Conservation (phyloP, 2,113 vertebrate species). For the Elaphurus davidianus region DNA sequence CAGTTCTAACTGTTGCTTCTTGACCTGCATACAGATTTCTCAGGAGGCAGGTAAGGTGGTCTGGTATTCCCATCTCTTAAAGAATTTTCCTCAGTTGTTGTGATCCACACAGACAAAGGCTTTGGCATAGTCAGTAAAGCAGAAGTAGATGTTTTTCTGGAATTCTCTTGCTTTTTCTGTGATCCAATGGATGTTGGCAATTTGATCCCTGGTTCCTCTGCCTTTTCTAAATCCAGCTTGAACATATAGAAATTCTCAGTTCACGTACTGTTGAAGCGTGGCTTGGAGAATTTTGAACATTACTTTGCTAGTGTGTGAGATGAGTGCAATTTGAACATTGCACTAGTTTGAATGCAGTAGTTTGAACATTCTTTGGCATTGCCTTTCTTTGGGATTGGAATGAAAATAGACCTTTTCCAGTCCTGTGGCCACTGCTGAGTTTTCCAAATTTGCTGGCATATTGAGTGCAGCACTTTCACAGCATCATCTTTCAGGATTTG, state of each 20-base stretch:
- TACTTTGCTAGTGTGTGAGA: not conserved
- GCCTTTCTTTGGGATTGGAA: not conserved
- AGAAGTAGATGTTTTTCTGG: not conserved
- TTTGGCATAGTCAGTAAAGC: not conserved
- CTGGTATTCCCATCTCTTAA: not conserved
- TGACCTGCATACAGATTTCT: not conserved
- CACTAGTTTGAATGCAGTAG: not conserved
- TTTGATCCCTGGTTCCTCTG: not conserved
- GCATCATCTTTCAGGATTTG: not conserved
- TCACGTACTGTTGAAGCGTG: not conserved
- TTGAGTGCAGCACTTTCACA: not conserved
- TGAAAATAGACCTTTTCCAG: not conserved
- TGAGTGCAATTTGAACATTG: not conserved
- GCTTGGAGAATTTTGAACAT: not conserved
- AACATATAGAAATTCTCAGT: not conserved
- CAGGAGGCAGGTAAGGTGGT: not conserved
- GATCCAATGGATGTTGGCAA: not conserved
- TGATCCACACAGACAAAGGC: not conserved
- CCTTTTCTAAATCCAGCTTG: not conserved
- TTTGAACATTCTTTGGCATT: not conserved
- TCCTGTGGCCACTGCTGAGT: not conserved
- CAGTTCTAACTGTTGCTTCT: not conserved
- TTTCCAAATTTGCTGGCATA: not conserved
- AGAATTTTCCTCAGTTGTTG: not conserved
- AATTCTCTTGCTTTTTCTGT: not conserved